phyloP scores from a whole-genome alignment of 2,113 vertebrate species.

The Calcarius ornatus region DNA sequence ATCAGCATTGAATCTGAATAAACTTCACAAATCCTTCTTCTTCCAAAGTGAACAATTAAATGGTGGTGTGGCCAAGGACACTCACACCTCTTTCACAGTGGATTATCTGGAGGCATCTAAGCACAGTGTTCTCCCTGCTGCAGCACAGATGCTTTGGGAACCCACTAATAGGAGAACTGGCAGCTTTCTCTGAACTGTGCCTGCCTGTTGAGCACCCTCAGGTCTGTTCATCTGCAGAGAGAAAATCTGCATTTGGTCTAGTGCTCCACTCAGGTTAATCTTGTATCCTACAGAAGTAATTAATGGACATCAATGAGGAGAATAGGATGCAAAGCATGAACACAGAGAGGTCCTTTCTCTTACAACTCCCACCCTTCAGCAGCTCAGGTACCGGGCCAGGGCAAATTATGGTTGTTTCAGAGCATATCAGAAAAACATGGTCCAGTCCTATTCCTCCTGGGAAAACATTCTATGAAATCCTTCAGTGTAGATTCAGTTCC shows the following conservation, averaged over 20 bases:
- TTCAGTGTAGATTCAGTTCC: not conserved
- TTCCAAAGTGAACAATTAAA: not conserved
- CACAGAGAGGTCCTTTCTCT: not conserved
- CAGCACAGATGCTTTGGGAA: not conserved
- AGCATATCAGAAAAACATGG: not conserved
- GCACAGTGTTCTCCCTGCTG: not conserved
- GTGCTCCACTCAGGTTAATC: not conserved
- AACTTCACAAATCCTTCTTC: not conserved
- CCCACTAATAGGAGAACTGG: not conserved
- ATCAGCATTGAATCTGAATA: not conserved
- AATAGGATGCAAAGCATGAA: not conserved
- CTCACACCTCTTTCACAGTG: not conserved
- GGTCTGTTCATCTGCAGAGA: not conserved
- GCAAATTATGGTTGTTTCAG: not conserved
- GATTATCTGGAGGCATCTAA: not conserved
- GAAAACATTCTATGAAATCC: not conserved
- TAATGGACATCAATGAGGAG: not conserved
- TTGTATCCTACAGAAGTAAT: not conserved
- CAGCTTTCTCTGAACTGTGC: not conserved
- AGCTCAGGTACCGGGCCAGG: not conserved
- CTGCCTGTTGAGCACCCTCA: not conserved
- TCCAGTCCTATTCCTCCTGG: not conserved
- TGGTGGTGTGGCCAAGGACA: not conserved
- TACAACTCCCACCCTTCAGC: not conserved
- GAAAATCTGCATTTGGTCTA: not conserved